Evolutionary conservation across 2,888 invertebrate species (phyloP).

Genomic region (Dicyrtoma fusca): DNA sequence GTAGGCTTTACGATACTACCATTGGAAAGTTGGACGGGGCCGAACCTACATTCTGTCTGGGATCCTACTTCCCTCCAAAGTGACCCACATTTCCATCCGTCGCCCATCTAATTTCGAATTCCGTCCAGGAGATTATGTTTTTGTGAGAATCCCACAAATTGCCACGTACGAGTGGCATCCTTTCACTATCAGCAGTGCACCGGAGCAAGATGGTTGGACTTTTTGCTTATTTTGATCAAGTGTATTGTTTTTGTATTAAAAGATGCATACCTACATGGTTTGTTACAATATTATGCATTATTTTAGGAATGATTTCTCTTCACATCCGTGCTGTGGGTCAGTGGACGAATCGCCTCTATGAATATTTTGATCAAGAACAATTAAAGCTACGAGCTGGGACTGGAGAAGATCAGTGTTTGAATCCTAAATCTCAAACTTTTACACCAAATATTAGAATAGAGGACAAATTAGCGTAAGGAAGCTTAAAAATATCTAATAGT

Average conservation of each 20-base stretch:
- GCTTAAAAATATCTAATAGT: too few species aligned
- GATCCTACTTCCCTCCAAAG: slow-evolving; percentile 81
- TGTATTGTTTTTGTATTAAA: neutral
- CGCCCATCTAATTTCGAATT: slow-evolving; percentile 84
- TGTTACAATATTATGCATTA: too few species aligned
- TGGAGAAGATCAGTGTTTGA: slow-evolving; percentile 17
- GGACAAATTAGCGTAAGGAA: too few species aligned
- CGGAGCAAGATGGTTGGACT: slow-evolving; percentile 82
- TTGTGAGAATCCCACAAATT: slow-evolving; percentile 87
- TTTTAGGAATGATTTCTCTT: slow-evolving; percentile 82
- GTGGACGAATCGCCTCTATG: slow-evolving; percentile 87
- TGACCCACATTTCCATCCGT: slow-evolving; percentile 87
- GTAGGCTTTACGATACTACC: slow-evolving; percentile 49
- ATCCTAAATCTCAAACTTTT: slow-evolving; percentile 5
- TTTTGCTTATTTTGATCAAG: neutral
- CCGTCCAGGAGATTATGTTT: slow-evolving; percentile 91
- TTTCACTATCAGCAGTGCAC: slow-evolving; percentile 93
- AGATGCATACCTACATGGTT: too few species aligned
- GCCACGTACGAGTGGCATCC: slow-evolving; percentile 97
- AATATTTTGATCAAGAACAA: slow-evolving; percentile 74
- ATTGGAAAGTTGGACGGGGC: slow-evolving; percentile 70
- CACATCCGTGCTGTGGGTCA: slow-evolving; percentile 92
- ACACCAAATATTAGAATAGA: neutral
- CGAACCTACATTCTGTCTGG: slow-evolving; percentile 89
- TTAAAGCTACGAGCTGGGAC: slow-evolving; percentile 6